phyloP scores from a whole-genome alignment of 2,888 invertebrate genomes.

The Hoplodrina ambigua region DNA sequence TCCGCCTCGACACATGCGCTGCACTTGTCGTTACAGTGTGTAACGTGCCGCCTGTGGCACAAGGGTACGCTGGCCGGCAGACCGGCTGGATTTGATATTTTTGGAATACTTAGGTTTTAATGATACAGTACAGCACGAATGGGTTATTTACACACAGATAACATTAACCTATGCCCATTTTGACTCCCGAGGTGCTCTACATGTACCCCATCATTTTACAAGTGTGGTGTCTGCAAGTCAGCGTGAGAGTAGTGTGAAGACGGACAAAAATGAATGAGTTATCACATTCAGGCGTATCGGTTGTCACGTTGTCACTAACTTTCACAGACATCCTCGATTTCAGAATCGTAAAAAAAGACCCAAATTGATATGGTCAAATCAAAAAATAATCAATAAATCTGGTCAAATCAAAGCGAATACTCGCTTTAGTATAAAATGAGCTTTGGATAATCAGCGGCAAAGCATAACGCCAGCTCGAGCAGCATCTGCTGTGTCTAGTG shows the following conservation, averaged over 20 bases:
- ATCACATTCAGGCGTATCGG: too few species aligned
- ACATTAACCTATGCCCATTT: too few species aligned
- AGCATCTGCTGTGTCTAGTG: constrained; percentile 15
- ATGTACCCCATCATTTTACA: too few species aligned
- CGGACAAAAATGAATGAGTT: too few species aligned
- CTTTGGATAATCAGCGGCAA: constrained; percentile 21
- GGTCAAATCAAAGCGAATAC: constrained; percentile 9
- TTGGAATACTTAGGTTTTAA: background rate
- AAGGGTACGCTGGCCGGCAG: background rate
- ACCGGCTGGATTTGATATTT: background rate
- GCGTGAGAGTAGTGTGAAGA: too few species aligned
- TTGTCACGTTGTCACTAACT: too few species aligned
- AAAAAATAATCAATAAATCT: constrained; percentile 13
- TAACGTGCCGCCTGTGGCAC: background rate
- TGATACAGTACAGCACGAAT: too few species aligned
- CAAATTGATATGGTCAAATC: background rate
- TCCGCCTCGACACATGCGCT: constrained; percentile 52
- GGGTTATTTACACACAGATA: too few species aligned
- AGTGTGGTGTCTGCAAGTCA: too few species aligned
- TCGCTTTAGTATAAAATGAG: constrained; percentile 8
- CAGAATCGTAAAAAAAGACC: too few species aligned
- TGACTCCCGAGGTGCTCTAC: too few species aligned
- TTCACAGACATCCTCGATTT: too few species aligned
- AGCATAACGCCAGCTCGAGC: constrained; percentile 11
- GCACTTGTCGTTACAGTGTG: constrained; percentile 30